Conservation (phyloP, 2,113 vertebrate species). For the Nesogale talazaci region DNA sequence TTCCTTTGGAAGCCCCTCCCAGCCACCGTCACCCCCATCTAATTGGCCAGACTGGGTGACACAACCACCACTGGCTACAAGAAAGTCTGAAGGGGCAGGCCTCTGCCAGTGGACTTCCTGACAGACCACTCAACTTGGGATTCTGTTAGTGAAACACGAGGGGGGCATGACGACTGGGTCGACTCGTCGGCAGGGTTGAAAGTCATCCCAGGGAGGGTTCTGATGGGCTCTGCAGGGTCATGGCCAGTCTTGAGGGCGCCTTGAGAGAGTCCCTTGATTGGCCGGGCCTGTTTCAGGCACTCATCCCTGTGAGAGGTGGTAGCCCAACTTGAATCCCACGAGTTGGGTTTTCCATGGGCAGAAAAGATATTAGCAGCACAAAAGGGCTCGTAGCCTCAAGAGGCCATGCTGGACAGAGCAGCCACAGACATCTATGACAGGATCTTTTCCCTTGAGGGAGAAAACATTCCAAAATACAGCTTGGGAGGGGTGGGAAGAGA, state of each 20-base stretch:
- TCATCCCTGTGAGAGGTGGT: background rate
- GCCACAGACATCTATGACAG: conserved; percentile 24
- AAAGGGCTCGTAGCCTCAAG: background rate
- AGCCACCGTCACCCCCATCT: too few relatives aligned
- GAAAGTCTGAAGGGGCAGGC: background rate
- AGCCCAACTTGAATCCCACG: background rate
- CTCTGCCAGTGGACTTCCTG: background rate
- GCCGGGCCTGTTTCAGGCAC: background rate
- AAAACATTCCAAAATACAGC: conserved; percentile 45
- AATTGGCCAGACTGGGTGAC: background rate
- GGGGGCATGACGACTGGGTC: background rate
- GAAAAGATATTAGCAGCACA: background rate
- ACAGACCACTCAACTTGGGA: background rate
- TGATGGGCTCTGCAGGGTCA: background rate
- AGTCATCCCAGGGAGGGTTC: background rate
- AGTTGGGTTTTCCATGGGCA: background rate
- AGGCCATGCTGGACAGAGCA: conserved; percentile 21
- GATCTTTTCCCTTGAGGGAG: conserved; percentile 41
- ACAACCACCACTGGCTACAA: background rate
- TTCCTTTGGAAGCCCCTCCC: background rate
- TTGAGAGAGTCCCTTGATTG: background rate
- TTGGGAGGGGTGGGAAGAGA: background rate
- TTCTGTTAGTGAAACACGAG: background rate
- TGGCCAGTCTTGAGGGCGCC: background rate
- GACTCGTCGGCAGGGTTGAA: background rate